Evolutionary conservation across 2,113 vertebrate species (phyloP), one percentile per base, ranked within the genome.

Genomic region (Psammodynastes pulverulentus): DNA sequence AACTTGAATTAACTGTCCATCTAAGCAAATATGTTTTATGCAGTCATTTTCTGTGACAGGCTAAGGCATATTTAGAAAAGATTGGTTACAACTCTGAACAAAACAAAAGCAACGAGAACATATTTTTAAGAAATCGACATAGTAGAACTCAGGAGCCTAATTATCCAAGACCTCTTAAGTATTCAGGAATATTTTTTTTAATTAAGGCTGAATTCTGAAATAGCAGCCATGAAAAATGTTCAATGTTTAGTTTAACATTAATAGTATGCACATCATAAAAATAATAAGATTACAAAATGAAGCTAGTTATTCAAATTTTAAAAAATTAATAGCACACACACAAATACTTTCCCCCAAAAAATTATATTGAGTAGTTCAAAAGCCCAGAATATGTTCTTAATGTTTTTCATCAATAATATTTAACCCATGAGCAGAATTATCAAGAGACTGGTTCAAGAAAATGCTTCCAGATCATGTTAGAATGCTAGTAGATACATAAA

Each of bases 11-110:
- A 99, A 96, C 92, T 98, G 98, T 93, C 98, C 98, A 94, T 98
- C 98, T 95, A 99, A 96, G 91, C 99, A 99, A 95, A 99, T 98
- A 94, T 98, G 97, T 92, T 98, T 98, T 86, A 98, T 96, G 85
- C 99, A 99, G 56, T 99, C 98, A 67, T 94, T 95, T 93, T 98
- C 98, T 0, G 96, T 93, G 7, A 97, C 95, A 17, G 98, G 97
- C 98, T 98, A 93, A 90, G 87, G 89, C 89, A 97, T 87, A 95
- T 93, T 94, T 93, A 93, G 93, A 89, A 96, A 89, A 94, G 49
- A 96, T 0, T 85, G 56, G 89, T 97, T 96, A 97, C 91, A 4
- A 87, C 91, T 94, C 87, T 95, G 67, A 94, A 2, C 86, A 91
- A 91, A 92, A 24, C 0, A 15, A 46, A 1, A 58, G 84, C 49